A percentile compares a stretch with the other conserved stretches of the same genome.
phyloP scores from a whole-genome alignment of 2,113 vertebrate species.

The Planiliza haematocheilus region DNA sequence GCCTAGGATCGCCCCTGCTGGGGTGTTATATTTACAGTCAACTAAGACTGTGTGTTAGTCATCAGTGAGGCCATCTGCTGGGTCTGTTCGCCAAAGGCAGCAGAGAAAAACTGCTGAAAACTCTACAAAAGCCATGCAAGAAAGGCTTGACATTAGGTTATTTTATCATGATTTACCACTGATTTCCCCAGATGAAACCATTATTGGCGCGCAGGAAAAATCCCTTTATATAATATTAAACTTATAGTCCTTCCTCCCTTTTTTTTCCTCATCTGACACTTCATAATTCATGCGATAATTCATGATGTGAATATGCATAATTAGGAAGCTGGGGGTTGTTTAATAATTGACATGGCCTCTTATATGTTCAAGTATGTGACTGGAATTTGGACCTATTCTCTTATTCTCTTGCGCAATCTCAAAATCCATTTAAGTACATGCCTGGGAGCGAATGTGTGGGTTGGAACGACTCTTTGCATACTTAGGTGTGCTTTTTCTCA shows the following conservation, averaged over 20 bases:
- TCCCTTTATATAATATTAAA: neutral
- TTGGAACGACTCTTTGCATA: conserved; percentile 20
- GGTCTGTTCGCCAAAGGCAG: no score
- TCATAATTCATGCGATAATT: conserved; percentile 31
- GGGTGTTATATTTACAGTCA: no score
- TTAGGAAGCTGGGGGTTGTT: conserved; percentile 13
- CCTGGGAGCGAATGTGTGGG: conserved; percentile 16
- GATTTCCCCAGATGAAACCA: no score
- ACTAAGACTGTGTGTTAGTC: no score
- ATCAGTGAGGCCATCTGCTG: no score
- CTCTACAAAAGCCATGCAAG: no score
- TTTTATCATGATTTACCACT: no score
- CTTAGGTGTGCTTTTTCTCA: conserved; percentile 47
- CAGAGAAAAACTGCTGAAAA: no score
- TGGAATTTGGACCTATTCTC: conserved; percentile 1
- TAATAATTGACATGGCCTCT: conserved; percentile 42
- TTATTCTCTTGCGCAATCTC: neutral
- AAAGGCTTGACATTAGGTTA: no score
- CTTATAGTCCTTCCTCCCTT: neutral
- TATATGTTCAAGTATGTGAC: conserved; percentile 29
- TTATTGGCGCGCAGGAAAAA: neutral
- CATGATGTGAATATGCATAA: conserved; percentile 34
- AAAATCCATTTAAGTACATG: neutral
- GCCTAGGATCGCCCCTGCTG: no score
- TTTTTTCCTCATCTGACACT: no score